Conservation (phyloP, 1,140 invertebrate species). For the Lethocerus indicus region DNA sequence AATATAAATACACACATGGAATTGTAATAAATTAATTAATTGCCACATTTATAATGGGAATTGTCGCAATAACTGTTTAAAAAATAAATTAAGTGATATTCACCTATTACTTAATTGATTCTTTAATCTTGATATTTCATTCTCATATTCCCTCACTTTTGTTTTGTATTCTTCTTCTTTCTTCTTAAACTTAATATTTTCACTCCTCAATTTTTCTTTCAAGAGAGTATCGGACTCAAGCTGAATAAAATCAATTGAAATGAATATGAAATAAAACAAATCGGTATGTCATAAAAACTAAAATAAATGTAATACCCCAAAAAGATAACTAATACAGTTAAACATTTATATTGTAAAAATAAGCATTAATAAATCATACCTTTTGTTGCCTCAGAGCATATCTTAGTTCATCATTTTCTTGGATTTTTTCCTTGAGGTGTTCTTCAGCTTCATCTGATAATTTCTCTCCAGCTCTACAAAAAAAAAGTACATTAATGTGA, state of each 20-base stretch:
- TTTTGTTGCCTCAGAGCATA: slow-evolving; percentile 13
- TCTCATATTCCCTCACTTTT: slow-evolving; percentile 14
- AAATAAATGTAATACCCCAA: not conserved
- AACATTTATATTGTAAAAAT: not conserved
- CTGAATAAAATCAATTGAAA: slow-evolving; percentile 1
- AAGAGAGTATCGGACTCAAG: slow-evolving; percentile 1
- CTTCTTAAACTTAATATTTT: slow-evolving; percentile 24
- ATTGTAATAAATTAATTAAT: not conserved
- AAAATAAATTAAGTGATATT: slow-evolving; percentile 4
- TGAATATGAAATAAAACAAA: not conserved
- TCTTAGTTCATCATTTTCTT: slow-evolving; percentile 14
- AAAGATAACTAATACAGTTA: not conserved
- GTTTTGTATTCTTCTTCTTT: slow-evolving; percentile 28
- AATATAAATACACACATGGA: not conserved
- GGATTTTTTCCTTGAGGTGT: slow-evolving; percentile 11
- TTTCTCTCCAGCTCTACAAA: too few relatives aligned
- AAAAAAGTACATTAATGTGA: too few relatives aligned
- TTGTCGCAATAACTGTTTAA: not conserved
- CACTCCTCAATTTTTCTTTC: slow-evolving; percentile 8
- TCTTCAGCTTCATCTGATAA: slow-evolving; percentile 5
- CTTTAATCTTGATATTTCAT: slow-evolving; percentile 24
- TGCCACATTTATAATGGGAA: not conserved
- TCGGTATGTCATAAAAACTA: too few relatives aligned
- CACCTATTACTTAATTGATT: slow-evolving; percentile 18
- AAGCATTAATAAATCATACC: slow-evolving; percentile 5